These are phyloP conservation scores for Bathynomus jamesi DNA, from an alignment of 1,140 invertebrate species.

Conservation along the genomic window DNA sequence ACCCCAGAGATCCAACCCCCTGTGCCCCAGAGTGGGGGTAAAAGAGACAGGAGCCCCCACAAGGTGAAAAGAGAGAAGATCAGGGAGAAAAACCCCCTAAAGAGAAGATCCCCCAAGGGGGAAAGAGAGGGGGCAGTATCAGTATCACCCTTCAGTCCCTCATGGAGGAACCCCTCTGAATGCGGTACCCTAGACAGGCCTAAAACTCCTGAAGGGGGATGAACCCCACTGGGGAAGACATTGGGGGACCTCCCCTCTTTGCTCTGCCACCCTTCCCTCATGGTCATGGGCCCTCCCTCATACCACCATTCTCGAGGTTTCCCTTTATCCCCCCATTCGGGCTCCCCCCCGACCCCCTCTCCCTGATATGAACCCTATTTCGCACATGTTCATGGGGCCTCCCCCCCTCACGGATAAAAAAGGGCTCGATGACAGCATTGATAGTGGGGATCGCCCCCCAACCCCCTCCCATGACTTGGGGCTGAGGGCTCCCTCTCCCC, in stretches of 20 bases:
- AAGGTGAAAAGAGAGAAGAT: background rate
- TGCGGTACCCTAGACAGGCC: background rate
- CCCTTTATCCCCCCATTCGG: background rate
- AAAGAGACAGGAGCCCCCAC: background rate
- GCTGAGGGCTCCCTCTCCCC: background rate
- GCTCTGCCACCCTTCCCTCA: background rate
- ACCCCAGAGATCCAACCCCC: background rate
- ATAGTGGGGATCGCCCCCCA: background rate
- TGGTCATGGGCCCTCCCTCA: background rate
- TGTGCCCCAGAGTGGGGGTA: background rate
- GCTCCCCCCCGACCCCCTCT: too few species aligned
- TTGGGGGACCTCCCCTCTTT: background rate
- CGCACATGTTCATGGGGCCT: background rate
- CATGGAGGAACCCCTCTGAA: background rate
- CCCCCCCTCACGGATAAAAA: too few species aligned
- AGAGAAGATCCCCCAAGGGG: background rate
- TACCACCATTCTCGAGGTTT: background rate
- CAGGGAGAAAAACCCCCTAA: background rate
- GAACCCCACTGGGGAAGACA: background rate
- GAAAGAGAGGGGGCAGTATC: background rate
- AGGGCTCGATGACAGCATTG: background rate
- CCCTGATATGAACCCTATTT: background rate
- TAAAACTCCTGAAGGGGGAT: background rate
- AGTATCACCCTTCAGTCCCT: background rate
- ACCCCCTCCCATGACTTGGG: background rate